Conservation (phyloP, 2,797 vertebrate genomes). For the Eidolon dupreanum region DNA sequence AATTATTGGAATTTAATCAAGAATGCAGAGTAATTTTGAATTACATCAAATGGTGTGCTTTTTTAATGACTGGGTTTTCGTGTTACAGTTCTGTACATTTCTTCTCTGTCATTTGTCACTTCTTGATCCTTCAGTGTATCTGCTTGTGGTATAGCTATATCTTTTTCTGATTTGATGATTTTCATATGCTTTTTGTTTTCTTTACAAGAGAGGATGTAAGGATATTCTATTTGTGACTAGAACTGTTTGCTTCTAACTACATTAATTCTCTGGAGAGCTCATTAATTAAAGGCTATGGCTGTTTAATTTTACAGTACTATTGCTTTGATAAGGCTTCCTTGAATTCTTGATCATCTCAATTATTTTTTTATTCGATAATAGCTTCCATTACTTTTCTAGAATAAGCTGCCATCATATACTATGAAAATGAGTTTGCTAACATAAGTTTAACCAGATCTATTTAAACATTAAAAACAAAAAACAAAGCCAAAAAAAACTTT, state of each 20-base stretch:
- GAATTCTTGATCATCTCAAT: conserved; percentile 28
- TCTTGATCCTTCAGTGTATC: not conserved
- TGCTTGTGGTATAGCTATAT: not conserved
- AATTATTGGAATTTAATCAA: not conserved
- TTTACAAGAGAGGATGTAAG: not conserved
- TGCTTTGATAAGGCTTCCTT: not conserved
- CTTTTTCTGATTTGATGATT: not conserved
- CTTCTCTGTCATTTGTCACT: not conserved
- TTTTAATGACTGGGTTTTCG: not conserved
- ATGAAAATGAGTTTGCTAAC: not conserved
- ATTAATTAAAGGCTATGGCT: not conserved
- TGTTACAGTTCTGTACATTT: not conserved
- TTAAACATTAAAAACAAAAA: conserved; percentile 28
- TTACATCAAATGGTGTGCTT: not conserved
- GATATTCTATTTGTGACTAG: not conserved
- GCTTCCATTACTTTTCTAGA: not conserved
- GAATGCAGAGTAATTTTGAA: not conserved
- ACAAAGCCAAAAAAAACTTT: not conserved
- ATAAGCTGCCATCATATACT: not conserved
- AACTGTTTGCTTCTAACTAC: not conserved
- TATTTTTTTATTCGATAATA: not conserved
- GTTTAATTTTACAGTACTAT: not conserved
- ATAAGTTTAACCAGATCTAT: not conserved
- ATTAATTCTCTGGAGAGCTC: not conserved
- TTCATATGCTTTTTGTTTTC: not conserved